Evolutionary conservation across 2,888 invertebrate genomes (phyloP).

Genomic region (Lasioglossum morio): DNA sequence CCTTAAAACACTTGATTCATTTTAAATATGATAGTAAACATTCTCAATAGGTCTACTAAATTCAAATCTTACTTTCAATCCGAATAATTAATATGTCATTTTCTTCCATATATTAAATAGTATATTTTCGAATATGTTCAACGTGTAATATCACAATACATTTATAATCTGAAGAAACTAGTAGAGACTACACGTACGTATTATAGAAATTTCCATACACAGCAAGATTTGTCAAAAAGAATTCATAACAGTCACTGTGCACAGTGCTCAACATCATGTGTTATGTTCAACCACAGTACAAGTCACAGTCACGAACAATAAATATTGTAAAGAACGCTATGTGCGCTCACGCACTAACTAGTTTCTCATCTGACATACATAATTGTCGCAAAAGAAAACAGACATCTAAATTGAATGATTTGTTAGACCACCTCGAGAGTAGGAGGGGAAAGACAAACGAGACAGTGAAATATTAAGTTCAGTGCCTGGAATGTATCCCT

Average conservation of each 20-base stretch:
- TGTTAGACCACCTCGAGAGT: not conserved
- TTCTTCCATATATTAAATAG: not conserved
- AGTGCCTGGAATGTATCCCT: constrained; percentile 75
- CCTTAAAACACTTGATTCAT: not conserved
- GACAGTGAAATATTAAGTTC: constrained; percentile 61
- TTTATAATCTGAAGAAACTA: not conserved
- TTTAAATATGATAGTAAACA: not conserved
- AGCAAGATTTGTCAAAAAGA: not conserved
- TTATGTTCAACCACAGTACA: not conserved
- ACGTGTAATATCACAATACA: not conserved
- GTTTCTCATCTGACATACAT: not conserved
- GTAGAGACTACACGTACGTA: not conserved
- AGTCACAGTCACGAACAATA: not conserved
- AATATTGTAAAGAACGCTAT: not conserved
- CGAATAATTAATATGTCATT: not conserved
- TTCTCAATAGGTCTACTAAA: not conserved
- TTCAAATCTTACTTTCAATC: not conserved
- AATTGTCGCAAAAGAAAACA: not conserved
- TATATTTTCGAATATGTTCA: not conserved
- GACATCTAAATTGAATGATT: not conserved
- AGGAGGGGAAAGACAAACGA: constrained; percentile 11
- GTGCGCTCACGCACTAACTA: not conserved
- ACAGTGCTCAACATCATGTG: not conserved
- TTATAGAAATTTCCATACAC: not conserved
- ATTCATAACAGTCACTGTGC: not conserved